Evolutionary conservation across 2,113 vertebrate genomes (phyloP), one percentile per base, ranked within the genome.

Genomic region (Atractosteus spatula): DNA sequence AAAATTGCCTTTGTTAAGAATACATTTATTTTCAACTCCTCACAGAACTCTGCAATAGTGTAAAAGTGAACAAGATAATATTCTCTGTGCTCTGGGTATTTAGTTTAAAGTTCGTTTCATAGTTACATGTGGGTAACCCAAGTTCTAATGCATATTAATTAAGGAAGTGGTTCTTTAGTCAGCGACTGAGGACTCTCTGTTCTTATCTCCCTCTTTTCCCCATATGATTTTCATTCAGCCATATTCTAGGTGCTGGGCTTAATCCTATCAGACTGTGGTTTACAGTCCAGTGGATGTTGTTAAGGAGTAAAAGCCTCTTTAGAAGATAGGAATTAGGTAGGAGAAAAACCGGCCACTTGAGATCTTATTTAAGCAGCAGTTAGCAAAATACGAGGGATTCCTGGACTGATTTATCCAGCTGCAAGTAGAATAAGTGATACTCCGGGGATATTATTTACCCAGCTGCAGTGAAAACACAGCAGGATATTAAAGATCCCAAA

Each of bases 211-310:
- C 14, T 11, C 47, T 7, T n/a, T 17, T 54, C 66, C 10, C 68
- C 68, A 59, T 55, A 45, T 70, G 55, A 59, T 70, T 56, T 13
- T 61, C 55, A 61, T 70, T 70, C 16, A 12, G 68, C 41, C 29
- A 56, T 61, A 57, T 70, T 55, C 8, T n/a, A 70, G 59, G 69
- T 62, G 59, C 56, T 62, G 42, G n/a, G 7, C 62, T 29, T 71
- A 62, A 62, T 62, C 59, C 69, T 17, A 3, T n/a, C 57, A 51
- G 8, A 6, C 4, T 10, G 55, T 7, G 41, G 66, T 7, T 5
- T 3, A 8, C 14, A n/a, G 12, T 10, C 3, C 3, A 7, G 66
- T 11, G 43, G 42, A 3, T 6, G 10, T 4, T 7, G 42, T 2
- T 44, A n/a, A 44, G 10, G 51, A 55, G 57, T n/a, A n/a, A 59